Base-by-base conservation (phyloP, 2,113 vertebrate genomes). In the Baryphthengus martii region DNA sequence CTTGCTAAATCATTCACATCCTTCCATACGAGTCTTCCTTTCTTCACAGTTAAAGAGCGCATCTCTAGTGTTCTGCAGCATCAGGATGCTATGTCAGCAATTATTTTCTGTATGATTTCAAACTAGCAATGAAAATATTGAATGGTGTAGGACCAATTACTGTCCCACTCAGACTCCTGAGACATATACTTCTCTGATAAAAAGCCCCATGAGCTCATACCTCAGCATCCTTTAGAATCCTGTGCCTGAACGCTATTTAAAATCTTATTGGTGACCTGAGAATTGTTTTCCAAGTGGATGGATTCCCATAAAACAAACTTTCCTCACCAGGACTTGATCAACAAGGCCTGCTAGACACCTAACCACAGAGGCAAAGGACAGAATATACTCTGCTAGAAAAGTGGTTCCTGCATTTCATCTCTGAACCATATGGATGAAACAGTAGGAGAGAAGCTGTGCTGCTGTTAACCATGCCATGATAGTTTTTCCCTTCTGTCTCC, bases 101-200 rank as follows among this genome's bases (percentile, higher is more conserved):
- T 85, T 65, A 76, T 80, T 62, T 88, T 67, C 53, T 70, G 5
- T 56, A 29, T 66, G 33, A 70, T 20, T 80, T 15, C 72, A 83
- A 63, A 80, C 11, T 4, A 58, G 13, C 45, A 73, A 31, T 31
- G 23, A 70, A 92, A 90, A 83, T 61, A 88, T 4, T 35, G 68
- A 86, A 39, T 0, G 0, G 15, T 35, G 23, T 24, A 55, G 35
- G n/a, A 26, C 40, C 35, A 72, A 17, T 40, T 52, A 50, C 25
- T 78, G 35, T 42, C 26, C 28, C 3, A 1, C 35, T 65, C 47
- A 78, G 61, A 35, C n/a, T 55, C 42, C 66, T 29, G 42, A 77
- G 37, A 81, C 13, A 33, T 12, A 24, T 4, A 7, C 5, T 73
- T 39, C 55, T 58, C 17, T 58, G 19, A 44, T 24, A 84, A 53